Evolutionary conservation across 2,113 vertebrate species (phyloP).

Genomic region (Vombatus ursinus): DNA sequence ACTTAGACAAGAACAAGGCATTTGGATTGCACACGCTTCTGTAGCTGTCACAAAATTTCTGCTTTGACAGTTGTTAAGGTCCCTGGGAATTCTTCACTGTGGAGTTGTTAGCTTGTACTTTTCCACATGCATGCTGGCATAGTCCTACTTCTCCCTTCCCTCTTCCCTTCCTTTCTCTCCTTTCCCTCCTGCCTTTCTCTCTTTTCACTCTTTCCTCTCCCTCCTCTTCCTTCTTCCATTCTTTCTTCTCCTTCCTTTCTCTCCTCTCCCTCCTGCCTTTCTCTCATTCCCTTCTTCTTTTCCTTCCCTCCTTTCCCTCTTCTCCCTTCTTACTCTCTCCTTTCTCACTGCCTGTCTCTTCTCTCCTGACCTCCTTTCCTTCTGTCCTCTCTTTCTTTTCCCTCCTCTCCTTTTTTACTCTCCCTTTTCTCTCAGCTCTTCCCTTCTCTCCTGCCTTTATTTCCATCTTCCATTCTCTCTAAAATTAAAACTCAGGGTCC

Average conservation of each 20-base stretch:
- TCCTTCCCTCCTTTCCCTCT: too few species aligned
- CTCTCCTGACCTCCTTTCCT: not conserved
- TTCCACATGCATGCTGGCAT: not conserved
- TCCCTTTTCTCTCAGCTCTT: not conserved
- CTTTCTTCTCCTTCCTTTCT: not conserved
- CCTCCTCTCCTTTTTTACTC: not conserved
- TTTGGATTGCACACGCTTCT: not conserved
- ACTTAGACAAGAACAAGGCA: not conserved
- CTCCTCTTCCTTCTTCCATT: not conserved
- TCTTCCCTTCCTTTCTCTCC: not conserved
- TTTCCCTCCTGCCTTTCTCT: too few species aligned
- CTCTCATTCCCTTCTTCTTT: not conserved
- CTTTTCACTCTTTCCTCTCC: too few species aligned
- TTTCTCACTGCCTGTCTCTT: too few species aligned
- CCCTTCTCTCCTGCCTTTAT: not conserved
- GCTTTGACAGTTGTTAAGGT: not conserved
- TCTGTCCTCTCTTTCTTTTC: not conserved
- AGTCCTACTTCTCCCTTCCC: not conserved
- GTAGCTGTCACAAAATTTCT: not conserved
- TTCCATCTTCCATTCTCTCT: not conserved
- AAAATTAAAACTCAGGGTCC: not conserved
- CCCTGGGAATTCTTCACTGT: not conserved
- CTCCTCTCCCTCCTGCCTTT: not conserved
- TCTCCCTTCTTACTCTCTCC: not conserved
- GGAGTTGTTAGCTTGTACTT: not conserved